These are phyloP conservation scores for Alexandromys fortis DNA, from an alignment of 2,113 vertebrate species.

Conservation along the genomic window DNA sequence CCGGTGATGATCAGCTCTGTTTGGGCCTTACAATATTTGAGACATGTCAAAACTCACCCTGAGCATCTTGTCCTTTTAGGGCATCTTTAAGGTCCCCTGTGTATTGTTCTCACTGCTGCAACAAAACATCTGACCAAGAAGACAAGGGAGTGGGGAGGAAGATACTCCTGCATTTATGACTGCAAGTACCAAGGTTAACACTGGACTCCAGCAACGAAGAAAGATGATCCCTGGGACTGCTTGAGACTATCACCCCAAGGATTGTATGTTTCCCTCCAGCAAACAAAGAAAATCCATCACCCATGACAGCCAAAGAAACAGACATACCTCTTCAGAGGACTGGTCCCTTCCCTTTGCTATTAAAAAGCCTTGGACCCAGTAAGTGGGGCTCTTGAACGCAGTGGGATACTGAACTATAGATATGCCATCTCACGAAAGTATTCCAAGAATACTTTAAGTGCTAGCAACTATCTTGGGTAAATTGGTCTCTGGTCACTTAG, in stretches of 20 bases:
- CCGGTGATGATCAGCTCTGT: not conserved
- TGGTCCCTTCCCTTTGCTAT: not conserved
- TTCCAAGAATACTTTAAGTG: not conserved
- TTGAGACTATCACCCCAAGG: not conserved
- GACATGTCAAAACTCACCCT: not conserved
- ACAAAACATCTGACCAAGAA: not conserved
- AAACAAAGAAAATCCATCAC: not conserved
- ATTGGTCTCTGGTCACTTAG: not conserved
- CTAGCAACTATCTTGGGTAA: not conserved
- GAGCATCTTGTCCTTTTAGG: not conserved
- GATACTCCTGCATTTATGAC: not conserved
- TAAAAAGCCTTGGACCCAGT: not conserved
- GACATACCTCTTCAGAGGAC: not conserved
- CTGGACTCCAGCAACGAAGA: not conserved
- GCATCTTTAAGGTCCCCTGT: too few relatives aligned
- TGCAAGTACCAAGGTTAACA: not conserved
- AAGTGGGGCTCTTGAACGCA: not conserved
- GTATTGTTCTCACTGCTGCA: not conserved
- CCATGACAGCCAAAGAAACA: not conserved
- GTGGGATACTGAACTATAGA: not conserved
- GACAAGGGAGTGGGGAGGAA: not conserved
- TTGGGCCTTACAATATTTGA: not conserved
- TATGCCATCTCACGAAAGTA: not conserved
- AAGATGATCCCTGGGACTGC: not conserved
- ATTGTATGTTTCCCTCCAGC: not conserved